Percentiles rank a stretch among this genome's conserved stretches.
phyloP scores from a whole-genome alignment of 2,888 invertebrate genomes.

The Limnephilus lunatus region DNA sequence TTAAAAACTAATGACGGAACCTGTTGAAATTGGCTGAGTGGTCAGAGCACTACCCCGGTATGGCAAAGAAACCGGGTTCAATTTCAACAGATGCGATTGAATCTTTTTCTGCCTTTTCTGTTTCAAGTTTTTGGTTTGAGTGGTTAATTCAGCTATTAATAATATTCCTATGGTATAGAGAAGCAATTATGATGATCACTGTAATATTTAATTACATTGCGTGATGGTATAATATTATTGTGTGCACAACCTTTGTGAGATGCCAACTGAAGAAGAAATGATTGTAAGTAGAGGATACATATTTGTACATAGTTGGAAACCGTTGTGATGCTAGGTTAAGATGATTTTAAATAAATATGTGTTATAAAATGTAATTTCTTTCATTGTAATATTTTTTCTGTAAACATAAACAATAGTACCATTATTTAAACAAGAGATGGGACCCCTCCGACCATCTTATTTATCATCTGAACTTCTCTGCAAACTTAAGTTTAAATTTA shows the following conservation, averaged over 20 bases:
- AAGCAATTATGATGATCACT: neutral
- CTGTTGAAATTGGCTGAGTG: too few relatives aligned
- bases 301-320: neutral
- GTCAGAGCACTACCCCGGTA: too few relatives aligned
- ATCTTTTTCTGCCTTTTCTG: too few relatives aligned
- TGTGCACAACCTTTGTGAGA: neutral
- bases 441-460: neutral
- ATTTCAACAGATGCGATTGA: too few relatives aligned
- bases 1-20: too few relatives aligned
- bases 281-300: neutral
- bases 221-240: neutral
- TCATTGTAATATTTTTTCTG: neutral
- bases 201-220: neutral
- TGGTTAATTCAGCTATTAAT: too few relatives aligned
- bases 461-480: neutral
- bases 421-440: neutral
- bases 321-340: constrained; percentile 25
- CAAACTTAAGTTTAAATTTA: neutral
- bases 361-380: neutral
- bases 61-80: too few relatives aligned
- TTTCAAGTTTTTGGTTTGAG: too few relatives aligned
- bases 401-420: too few relatives aligned
- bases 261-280: neutral
- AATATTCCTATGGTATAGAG: neutral
- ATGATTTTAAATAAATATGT: neutral